Percentiles rank a stretch among this genome's conserved stretches.
These are phyloP conservation scores for Onthophagus sagittarius DNA, from an alignment of 2,888 invertebrate species.

Conservation along the genomic window DNA sequence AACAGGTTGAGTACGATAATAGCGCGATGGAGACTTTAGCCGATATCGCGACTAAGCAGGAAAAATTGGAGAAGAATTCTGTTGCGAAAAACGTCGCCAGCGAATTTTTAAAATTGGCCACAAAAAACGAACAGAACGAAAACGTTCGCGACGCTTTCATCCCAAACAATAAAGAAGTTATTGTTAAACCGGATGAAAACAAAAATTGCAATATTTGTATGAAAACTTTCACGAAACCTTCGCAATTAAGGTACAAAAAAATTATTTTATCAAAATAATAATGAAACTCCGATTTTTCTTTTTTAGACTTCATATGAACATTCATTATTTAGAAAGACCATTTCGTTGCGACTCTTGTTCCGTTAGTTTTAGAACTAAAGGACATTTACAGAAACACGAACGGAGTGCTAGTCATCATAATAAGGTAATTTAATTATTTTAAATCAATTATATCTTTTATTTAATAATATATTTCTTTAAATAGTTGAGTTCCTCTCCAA, in stretches of 20 bases:
- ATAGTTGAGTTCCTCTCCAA: slow-evolving; percentile 52
- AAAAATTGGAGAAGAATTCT: slow-evolving; percentile 48
- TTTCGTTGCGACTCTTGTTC: slow-evolving; percentile 90
- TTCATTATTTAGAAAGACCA: slow-evolving; percentile 91
- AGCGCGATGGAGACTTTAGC: slow-evolving; percentile 50
- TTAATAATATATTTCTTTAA: slow-evolving; percentile 24
- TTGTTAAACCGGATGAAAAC: slow-evolving; percentile 48
- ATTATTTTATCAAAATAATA: background rate
- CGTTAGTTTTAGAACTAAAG: slow-evolving; percentile 85
- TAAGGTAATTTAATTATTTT: slow-evolving; percentile 57
- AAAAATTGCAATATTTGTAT: slow-evolving; percentile 67
- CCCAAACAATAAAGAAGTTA: slow-evolving; percentile 45
- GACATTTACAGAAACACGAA: slow-evolving; percentile 90
- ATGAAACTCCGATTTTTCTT: too few relatives aligned
- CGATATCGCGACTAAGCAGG: slow-evolving; percentile 48
- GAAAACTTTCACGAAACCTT: slow-evolving; percentile 88
- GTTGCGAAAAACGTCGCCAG: slow-evolving; percentile 63
- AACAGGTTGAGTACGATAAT: slow-evolving; percentile 41
- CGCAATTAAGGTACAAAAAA: slow-evolving; percentile 64
- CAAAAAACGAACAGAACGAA: slow-evolving; percentile 41
- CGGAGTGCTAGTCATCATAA: slow-evolving; percentile 88
- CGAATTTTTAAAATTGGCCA: slow-evolving; percentile 61
- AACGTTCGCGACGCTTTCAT: slow-evolving; percentile 32
- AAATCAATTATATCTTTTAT: background rate
- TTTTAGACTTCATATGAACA: slow-evolving; percentile 78